Base-by-base conservation (phyloP, 2,888 invertebrate genomes). In the Colostygia pectinataria region DNA sequence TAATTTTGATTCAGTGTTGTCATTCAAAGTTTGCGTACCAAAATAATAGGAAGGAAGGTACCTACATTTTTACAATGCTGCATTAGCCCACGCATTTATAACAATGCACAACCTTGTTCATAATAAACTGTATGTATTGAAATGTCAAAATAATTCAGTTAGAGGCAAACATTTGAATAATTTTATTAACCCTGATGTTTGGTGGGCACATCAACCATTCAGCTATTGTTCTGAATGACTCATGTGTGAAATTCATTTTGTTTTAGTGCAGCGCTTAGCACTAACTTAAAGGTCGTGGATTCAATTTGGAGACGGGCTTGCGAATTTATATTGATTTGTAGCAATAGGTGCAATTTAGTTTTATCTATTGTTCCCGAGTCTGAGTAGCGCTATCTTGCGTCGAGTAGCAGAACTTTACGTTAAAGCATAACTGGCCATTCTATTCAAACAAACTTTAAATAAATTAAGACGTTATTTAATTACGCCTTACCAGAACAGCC, bases 71-170 rank as follows among this genome's bases (percentile, higher is more conserved):
- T 29, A 8, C 24, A 48, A 48, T 31, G 31, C 25, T 41, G 1
- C 10, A 36, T 20, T 31, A 32, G 32, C 49, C 31, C 36, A 45
- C 44, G 14, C 34, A 15, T 20, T 28, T 23, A 0, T 3, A 44
- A 56, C 56, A 53, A 51, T 47, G 44, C 41, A 8, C 37, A 40
- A 27, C 50, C 54, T 56, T 56, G 18, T 9, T 18, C 5, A 38
- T 15, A 10, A 42, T n/a, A 46, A 23, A 27, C 36, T 41, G 28
- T 43, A 45, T 39, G 9, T 38, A 50, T 47, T 55, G 49, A 52
- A 59, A 55, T 54, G 55, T 55, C 58, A 55, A 50, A 55, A 55
- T 36, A 36, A 34, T 41, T 52, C 29, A 24, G 31, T 36, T 28
- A 20, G 20, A 48, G 51, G 34, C 36, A 34, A 44, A 45, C 41